These are phyloP conservation scores for Drosophila atroscutellata DNA, from an alignment of 2,888 invertebrate genomes.

Conservation along the genomic window DNA sequence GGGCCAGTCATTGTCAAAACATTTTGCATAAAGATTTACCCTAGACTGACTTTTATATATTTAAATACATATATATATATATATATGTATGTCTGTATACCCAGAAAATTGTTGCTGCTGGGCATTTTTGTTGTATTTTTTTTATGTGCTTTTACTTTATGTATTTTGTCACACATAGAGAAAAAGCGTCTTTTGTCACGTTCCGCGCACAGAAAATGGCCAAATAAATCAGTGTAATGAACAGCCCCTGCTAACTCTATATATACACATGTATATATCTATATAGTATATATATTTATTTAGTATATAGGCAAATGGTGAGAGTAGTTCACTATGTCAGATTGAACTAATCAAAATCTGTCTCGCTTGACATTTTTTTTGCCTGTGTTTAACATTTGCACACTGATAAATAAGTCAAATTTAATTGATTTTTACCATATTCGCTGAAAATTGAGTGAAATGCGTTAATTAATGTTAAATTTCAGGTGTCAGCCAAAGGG, in stretches of 20 bases:
- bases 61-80: neutral
- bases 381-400: neutral
- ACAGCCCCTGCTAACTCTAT: slow-evolving; percentile 44
- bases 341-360: slow-evolving; percentile 58
- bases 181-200: slow-evolving; percentile 77
- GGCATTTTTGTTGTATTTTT: slow-evolving; percentile 28
- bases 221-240: slow-evolving; percentile 76
- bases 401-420: slow-evolving; percentile 23
- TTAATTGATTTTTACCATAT: slow-evolving; percentile 27
- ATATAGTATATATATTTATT: slow-evolving; percentile 14
- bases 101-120: slow-evolving; percentile 43
- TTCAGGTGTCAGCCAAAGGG: neutral
- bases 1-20: slow-evolving; percentile 47
- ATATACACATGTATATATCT: slow-evolving; percentile 6
- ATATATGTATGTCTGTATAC: neutral
- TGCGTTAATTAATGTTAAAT: slow-evolving; percentile 17
- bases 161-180: slow-evolving; percentile 41
- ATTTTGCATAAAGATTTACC: slow-evolving; percentile 63
- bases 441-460: slow-evolving; percentile 18
- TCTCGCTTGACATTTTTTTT: slow-evolving; percentile 24
- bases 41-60: slow-evolving; percentile 26
- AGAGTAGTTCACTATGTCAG: slow-evolving; percentile 69
- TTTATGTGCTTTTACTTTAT: slow-evolving; percentile 26
- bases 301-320: slow-evolving; percentile 64
- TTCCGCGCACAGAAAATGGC: slow-evolving; percentile 73